Evolutionary conservation across 1,140 invertebrate genomes (phyloP), one percentile per base, ranked within the genome.

Genomic region (Zophobas morio): DNA sequence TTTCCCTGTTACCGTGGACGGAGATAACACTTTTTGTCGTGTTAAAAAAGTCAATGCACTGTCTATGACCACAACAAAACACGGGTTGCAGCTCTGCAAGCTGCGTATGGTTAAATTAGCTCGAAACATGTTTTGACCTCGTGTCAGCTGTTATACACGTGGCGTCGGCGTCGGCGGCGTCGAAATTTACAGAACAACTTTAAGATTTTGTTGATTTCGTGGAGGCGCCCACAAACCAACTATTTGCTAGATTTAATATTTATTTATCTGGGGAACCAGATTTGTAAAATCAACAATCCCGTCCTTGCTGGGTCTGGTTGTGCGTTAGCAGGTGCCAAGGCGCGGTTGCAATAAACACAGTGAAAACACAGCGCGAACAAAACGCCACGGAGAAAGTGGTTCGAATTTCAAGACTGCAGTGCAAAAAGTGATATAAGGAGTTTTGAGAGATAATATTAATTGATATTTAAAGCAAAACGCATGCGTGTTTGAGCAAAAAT

Each of bases 131-230:
- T 37, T 37, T n/a, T 63, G 57, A 63, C 57, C 57, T 63, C 57
- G 57, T 63, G 57, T 63, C 57, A 63, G 57, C 57, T 63, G 57
- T 39, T 63, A 0, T 39, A 63, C 57, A 63, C 57, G 57, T 63
- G 57, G 57, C 57, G 57, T 37, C 57, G 57, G 57, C 57, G 57
- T 63, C 57, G 3, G 5, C 1, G 32, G 36, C 57, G 57, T 63
- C 57, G 35, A 63, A 63, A 8, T 63, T 63, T 63, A 6, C 1
- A 36, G 33, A 63, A 33, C 20, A 35, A 63, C 6, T 36, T 20
- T 20, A 2, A 20, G 6, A 20, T 6, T 20, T 4, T 51, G 49
- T 51, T 51, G n/a, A 51, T 20, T 2, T n/a, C 49, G n/a, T 4
- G 6, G n/a, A 4, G n/a, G 2, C 49, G 49, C 49, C 49, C 49